Percentiles rank a stretch among this genome's conserved stretches.
Conservation (phyloP, 2,797 vertebrate species). For the Geotrypetes seraphini region DNA sequence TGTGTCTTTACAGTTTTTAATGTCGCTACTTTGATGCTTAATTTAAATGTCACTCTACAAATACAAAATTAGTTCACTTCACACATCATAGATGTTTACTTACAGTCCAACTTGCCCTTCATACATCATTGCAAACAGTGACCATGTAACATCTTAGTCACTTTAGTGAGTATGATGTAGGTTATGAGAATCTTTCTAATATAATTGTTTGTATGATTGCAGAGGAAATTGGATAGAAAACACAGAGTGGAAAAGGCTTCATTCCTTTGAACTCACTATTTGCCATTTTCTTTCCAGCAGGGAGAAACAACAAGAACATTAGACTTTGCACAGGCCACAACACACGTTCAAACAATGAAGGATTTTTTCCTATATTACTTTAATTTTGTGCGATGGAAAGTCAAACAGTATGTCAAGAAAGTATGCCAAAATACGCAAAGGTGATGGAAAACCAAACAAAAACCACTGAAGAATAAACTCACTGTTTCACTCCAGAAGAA, state of each 20-base stretch:
- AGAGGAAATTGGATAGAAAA: conserved; percentile 39
- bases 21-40: too few species aligned
- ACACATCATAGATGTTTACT: too few species aligned
- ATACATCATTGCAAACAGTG: too few species aligned
- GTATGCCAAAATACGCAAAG: conserved; percentile 61
- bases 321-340: not conserved
- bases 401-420: conserved; percentile 56
- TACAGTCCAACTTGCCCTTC: too few species aligned
- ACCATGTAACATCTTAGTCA: too few species aligned
- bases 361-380: conserved; percentile 69
- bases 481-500: too few species aligned
- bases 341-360: conserved; percentile 44
- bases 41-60: too few species aligned
- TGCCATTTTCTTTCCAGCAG: conserved; percentile 10
- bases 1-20: too few species aligned
- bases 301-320: conserved; percentile 4
- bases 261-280: not conserved
- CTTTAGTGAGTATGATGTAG: too few species aligned
- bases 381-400: conserved; percentile 79
- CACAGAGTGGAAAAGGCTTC: conserved; percentile 43
- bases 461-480: too few species aligned
- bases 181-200: too few species aligned
- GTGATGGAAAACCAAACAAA: conserved; percentile 63
- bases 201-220: not conserved
- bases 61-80: too few species aligned